Evolutionary conservation across 2,797 vertebrate genomes (phyloP), one percentile per base, ranked within the genome.

Genomic region (Eulemur rubriventer): DNA sequence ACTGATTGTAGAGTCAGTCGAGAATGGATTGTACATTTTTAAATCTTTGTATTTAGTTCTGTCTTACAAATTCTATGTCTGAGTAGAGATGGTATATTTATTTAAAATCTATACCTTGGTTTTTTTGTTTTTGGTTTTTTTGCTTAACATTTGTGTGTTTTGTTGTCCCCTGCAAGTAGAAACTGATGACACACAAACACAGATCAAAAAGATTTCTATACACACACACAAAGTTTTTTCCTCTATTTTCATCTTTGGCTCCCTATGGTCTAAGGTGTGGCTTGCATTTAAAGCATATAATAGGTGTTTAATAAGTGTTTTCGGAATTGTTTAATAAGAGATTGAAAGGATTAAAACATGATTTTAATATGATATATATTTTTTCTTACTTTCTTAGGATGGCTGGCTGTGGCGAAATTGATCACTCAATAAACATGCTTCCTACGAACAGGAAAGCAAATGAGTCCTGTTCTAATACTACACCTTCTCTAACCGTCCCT

Each of bases 321-420:
- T 89, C 43, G 84, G 63, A 89, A 67, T 85, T 93, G 26, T 50
- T 93, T 30, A 87, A 78, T 93, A 65, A 90, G 18, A 28, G 69
- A 59, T 57, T 70, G 8, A 26, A 70, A 85, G 20, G 73, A 20
- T 85, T 95, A 85, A 88, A 92, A 86, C 14, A 73, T 30, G 7
- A 16, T 67, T 94, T 86, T 88, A 94, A 83, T 57, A 50, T 65
- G 69, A 13, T 33, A 22, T 33, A 6, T 92, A 16, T 94, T 93
- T 89, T 73, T 57, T 93, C 55, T 97, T 28, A 43, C 59, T 70
- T 97, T 83, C 96, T 55, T 98, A 99, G 99, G 98, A 99, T 99
- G 99, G 99, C 99, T 96, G 99, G 99, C 98, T 99, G 99, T 98
- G 99, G 99, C 59, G 99, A 99, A 98, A 98, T 99, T 93, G 99